Conservation (phyloP, 1,140 invertebrate species). For the Octopus sinensis region DNA sequence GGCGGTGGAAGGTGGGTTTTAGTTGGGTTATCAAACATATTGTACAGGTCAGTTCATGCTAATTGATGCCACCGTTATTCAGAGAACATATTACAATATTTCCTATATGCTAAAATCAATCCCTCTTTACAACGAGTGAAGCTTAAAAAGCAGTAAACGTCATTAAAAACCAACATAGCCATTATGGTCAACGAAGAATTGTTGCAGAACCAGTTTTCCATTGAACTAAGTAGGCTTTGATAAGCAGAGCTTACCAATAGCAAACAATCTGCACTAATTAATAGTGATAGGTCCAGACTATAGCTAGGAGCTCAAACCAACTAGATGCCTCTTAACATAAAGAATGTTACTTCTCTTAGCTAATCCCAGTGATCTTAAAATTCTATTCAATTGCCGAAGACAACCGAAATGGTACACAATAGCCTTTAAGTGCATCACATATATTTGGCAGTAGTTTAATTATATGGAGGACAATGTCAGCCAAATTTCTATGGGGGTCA, state of each 20-base stretch:
- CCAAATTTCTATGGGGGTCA: background rate
- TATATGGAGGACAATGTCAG: background rate
- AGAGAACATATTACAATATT: no score
- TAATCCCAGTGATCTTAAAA: background rate
- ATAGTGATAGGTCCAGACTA: background rate
- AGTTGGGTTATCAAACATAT: no score
- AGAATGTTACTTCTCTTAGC: background rate
- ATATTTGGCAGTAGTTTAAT: background rate
- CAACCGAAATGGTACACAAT: conserved; percentile 2
- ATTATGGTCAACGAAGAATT: conserved; percentile 10
- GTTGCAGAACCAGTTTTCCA: conserved; percentile 3
- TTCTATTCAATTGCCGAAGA: background rate
- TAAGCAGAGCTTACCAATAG: conserved; percentile 2
- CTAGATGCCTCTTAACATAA: background rate
- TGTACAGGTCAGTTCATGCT: no score
- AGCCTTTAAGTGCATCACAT: conserved; percentile 7
- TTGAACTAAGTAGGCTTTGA: background rate
- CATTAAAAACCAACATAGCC: conserved; percentile 3
- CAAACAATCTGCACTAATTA: conserved; percentile 7
- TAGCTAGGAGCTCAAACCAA: background rate
- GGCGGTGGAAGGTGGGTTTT: no score
- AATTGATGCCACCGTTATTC: no score
- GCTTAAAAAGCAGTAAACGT: background rate
- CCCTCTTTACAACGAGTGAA: no score
- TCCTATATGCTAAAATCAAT: no score